Conservation (phyloP, 2,797 vertebrate genomes). For the Tapera naevia region DNA sequence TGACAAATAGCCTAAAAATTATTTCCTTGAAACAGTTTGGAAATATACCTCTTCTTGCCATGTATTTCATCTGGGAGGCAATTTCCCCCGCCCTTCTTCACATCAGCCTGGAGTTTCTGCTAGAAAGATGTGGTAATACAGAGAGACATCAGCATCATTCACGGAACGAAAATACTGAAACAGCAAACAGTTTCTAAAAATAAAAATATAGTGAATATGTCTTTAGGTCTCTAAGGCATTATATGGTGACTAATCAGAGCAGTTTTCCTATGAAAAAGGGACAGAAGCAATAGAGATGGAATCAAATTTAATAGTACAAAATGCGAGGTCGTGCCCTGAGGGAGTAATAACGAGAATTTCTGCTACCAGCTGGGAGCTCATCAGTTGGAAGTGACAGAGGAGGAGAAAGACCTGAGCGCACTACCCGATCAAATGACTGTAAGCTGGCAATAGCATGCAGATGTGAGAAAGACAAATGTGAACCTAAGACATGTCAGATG, state of each 20-base stretch:
- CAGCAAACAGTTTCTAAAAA: constrained; percentile 67
- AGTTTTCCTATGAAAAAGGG: constrained; percentile 23
- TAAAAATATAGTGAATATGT: constrained; percentile 57
- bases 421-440: constrained; percentile 53
- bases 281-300: constrained; percentile 63
- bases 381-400: constrained; percentile 68
- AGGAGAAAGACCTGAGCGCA: constrained; percentile 43
- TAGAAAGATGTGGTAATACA: constrained; percentile 52
- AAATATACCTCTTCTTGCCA: constrained; percentile 20
- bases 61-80: constrained; percentile 36
- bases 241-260: constrained; percentile 60
- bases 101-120: constrained; percentile 33
- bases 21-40: constrained; percentile 33
- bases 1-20: constrained; percentile 49
- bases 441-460: constrained; percentile 51
- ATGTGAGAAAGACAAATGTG: constrained; percentile 60
- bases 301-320: constrained; percentile 68
- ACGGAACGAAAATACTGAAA: constrained; percentile 62
- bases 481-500: constrained; percentile 30
- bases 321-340: constrained; percentile 51
- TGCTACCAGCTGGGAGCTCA: constrained; percentile 69
- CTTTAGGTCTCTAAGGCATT: constrained; percentile 61
- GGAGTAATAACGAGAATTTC: constrained; percentile 70
- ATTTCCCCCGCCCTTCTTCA: constrained; percentile 38
- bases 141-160: constrained; percentile 67